Evolutionary conservation across 2,113 vertebrate genomes (phyloP).

Genomic region (Triplophysa siluroides): DNA sequence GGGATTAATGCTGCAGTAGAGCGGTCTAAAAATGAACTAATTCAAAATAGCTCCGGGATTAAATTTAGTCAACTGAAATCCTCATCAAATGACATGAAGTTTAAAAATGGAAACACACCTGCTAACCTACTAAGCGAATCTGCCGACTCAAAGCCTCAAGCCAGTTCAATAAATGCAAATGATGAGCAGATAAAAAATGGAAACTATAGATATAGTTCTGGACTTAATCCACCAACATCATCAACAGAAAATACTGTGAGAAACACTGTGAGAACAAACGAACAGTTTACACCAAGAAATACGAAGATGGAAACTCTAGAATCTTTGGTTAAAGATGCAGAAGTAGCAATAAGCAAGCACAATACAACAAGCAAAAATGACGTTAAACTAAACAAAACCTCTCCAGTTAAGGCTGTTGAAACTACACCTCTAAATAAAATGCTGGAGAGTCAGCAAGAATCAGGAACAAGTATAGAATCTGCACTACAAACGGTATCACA

Average conservation of each 20-base stretch:
- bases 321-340: slow-evolving; percentile 1
- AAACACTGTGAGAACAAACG: neutral
- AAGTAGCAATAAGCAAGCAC: neutral
- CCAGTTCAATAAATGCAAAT: neutral
- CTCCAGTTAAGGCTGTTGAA: neutral
- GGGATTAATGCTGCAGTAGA: slow-evolving; percentile 8
- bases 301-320: neutral
- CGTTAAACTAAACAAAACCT: neutral
- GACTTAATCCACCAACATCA: neutral
- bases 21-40: neutral
- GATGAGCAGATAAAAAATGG: slow-evolving; percentile 8
- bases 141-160: neutral
- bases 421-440: slow-evolving; percentile 19
- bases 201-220: neutral
- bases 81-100: slow-evolving; percentile 19
- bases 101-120: slow-evolving; percentile 23
- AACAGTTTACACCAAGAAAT: neutral
- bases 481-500: neutral
- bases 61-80: slow-evolving; percentile 11
- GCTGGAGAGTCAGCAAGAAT: neutral
- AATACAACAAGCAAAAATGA: neutral
- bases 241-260: neutral
- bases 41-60: neutral
- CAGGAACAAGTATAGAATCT: neutral
- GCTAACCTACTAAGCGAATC: neutral